Conservation (phyloP, 2,888 invertebrate genomes). For the Lithophane socia region DNA sequence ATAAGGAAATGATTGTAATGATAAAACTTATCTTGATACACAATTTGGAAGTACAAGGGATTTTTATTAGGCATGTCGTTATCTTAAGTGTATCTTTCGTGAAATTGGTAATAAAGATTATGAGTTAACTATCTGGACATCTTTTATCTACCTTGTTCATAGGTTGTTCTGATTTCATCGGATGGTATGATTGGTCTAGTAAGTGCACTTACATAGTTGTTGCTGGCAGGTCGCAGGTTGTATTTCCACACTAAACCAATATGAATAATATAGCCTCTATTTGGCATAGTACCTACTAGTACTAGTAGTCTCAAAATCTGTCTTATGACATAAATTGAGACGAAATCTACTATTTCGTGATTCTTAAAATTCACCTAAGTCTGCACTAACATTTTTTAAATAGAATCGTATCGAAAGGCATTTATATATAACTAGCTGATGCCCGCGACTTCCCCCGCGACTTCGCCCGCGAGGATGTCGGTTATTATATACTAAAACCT, state of each 20-base stretch:
- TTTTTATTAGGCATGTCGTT: neutral
- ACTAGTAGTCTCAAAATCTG: too few species aligned
- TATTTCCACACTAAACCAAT: neutral
- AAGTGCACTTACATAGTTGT: neutral
- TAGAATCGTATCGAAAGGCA: neutral
- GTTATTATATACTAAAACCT: too few species aligned
- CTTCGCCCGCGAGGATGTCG: too few species aligned
- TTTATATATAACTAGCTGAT: too few species aligned
- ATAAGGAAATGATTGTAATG: slow-evolving; percentile 48
- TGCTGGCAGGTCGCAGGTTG: neutral
- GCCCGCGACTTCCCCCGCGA: too few species aligned
- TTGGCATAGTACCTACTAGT: neutral
- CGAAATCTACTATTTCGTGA: neutral
- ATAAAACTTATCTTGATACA: slow-evolving; percentile 27
- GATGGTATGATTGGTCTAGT: neutral
- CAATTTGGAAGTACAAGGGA: slow-evolving; percentile 19
- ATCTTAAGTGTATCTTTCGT: slow-evolving; percentile 11
- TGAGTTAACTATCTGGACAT: neutral
- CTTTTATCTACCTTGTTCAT: neutral
- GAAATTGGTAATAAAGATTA: slow-evolving; percentile 1
- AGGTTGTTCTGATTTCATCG: neutral
- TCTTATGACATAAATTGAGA: too few species aligned
- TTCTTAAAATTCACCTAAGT: too few species aligned
- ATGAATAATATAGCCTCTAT: too few species aligned
- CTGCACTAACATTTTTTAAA: neutral